These are phyloP conservation scores for Morone saxatilis DNA, from an alignment of 2,113 vertebrate species.

Conservation along the genomic window DNA sequence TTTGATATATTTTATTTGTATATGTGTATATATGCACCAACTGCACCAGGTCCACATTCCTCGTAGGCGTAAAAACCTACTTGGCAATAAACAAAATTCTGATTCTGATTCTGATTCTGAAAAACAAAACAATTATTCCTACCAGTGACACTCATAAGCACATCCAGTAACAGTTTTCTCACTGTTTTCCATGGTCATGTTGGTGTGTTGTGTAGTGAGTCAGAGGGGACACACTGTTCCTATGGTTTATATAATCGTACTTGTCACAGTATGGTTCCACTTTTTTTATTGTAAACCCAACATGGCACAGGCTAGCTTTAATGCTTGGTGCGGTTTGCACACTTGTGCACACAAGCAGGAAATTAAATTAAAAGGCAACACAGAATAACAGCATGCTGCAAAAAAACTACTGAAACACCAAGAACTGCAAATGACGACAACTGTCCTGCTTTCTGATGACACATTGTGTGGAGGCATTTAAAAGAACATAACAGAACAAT, in stretches of 20 bases:
- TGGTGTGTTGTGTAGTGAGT: slow-evolving; percentile 5
- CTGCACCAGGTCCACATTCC: no score
- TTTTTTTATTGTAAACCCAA: slow-evolving; percentile 16
- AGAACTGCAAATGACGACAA: background rate
- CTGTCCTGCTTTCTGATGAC: background rate
- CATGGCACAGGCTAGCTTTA: background rate
- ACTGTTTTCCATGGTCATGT: background rate
- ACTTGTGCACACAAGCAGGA: background rate
- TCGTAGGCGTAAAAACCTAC: no score
- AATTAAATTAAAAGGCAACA: slow-evolving; percentile 13
- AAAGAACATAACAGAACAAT: background rate
- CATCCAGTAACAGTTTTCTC: background rate
- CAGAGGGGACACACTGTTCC: background rate
- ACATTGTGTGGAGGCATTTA: background rate
- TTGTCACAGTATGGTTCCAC: slow-evolving; percentile 5
- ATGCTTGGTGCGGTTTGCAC: background rate
- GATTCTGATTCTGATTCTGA: background rate
- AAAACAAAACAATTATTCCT: background rate
- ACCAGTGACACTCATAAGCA: background rate
- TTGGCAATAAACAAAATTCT: background rate
- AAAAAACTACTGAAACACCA: background rate
- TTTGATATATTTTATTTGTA: no score
- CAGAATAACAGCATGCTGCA: background rate
- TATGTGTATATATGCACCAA: no score
- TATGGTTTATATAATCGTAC: slow-evolving; percentile 6